Percentiles rank a stretch among this genome's conserved stretches.
Evolutionary conservation across 1,140 invertebrate genomes (phyloP).

Genomic region (Proales similis): DNA sequence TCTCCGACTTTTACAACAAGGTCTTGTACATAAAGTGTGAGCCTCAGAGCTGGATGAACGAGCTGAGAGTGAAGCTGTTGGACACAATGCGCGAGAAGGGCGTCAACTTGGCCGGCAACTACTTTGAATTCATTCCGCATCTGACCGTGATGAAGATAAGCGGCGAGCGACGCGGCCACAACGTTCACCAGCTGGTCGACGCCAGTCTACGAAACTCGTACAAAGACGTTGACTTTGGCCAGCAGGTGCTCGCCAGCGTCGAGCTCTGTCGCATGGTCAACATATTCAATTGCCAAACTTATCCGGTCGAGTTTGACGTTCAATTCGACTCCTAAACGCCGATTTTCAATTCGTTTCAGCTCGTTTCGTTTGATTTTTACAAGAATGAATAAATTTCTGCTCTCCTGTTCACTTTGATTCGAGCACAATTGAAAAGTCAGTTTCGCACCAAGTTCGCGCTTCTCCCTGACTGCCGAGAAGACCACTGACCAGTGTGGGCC

Average conservation of each 20-base stretch:
- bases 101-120: constrained; percentile 45
- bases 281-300: constrained; percentile 1
- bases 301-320: constrained; percentile 34
- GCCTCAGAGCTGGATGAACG: constrained; percentile 41
- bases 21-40: constrained; percentile 48
- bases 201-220: constrained; percentile 43
- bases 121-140: constrained; percentile 52
- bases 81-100: constrained; percentile 44
- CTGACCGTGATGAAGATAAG: constrained; percentile 53
- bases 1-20: constrained; percentile 48
- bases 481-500: too few species aligned
- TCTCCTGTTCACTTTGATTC: too few species aligned
- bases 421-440: too few species aligned
- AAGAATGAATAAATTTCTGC: too few species aligned
- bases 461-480: too few species aligned
- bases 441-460: too few species aligned
- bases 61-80: constrained; percentile 46
- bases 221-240: constrained; percentile 44
- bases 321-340: too few species aligned
- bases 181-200: constrained; percentile 43
- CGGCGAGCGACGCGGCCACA: constrained; percentile 42
- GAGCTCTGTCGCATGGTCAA: constrained; percentile 49
- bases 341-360: too few species aligned
- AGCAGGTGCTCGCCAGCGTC: constrained; percentile 44
- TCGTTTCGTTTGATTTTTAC: too few species aligned